Percentiles rank a stretch among this genome's conserved stretches.
Conservation (phyloP, 2,113 vertebrate genomes). For the Orthonyx spaldingii region DNA sequence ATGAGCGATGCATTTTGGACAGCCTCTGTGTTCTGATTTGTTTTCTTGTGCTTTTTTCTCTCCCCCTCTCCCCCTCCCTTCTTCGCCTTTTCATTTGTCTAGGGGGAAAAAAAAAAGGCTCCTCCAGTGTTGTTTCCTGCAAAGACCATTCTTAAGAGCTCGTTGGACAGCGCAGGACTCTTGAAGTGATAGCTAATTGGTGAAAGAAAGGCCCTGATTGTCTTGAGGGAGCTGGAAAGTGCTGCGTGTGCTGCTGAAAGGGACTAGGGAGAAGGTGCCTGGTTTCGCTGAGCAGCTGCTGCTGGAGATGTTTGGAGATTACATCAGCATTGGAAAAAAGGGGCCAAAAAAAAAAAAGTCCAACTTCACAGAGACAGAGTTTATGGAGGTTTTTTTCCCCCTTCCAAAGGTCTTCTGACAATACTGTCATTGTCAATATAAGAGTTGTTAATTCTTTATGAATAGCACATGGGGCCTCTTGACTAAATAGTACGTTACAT, state of each 20-base stretch:
- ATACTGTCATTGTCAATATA: conserved; percentile 87
- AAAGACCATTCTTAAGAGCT: conserved; percentile 70
- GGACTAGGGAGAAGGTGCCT: conserved; percentile 70
- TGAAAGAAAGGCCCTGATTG: conserved; percentile 87
- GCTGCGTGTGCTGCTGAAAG: conserved; percentile 73
- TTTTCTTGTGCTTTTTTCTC: conserved; percentile 22
- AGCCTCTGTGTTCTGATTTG: conserved; percentile 62
- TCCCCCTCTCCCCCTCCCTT: not conserved
- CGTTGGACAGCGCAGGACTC: conserved; percentile 80
- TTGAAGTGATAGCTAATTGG: conserved; percentile 88
- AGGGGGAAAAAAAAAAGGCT: not conserved
- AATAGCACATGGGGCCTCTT: conserved; percentile 76
- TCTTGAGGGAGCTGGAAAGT: conserved; percentile 80
- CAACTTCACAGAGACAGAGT: conserved; percentile 79
- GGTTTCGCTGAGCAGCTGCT: conserved; percentile 91
- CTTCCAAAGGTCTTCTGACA: conserved; percentile 78
- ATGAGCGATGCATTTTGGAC: conserved; percentile 42
- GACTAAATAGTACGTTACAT: conserved; percentile 71
- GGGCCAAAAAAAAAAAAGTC: conserved; percentile 62
- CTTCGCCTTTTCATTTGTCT: conserved; percentile 50
- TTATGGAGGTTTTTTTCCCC: conserved; percentile 60
- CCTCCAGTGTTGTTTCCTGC: conserved; percentile 65
- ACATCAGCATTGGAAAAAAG: conserved; percentile 84
- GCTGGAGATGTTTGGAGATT: conserved; percentile 85
- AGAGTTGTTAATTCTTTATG: conserved; percentile 75